Evolutionary conservation across 2,797 vertebrate genomes (phyloP).

Genomic region (Molossus molossus): DNA sequence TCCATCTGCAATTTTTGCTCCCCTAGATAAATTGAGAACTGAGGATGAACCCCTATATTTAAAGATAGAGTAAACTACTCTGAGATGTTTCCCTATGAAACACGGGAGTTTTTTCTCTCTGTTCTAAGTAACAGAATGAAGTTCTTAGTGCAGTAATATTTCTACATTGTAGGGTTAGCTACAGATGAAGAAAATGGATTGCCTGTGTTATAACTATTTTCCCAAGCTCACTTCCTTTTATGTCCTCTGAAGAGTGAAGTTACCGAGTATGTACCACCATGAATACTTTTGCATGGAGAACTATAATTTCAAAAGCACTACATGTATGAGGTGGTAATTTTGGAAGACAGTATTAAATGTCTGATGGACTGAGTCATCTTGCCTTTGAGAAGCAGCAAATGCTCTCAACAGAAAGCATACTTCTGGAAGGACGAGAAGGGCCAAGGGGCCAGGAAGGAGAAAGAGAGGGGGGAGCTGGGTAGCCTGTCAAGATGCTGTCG

Average conservation of each 20-base stretch:
- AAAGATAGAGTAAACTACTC: neutral
- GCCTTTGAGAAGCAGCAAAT: neutral
- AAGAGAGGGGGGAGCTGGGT: neutral
- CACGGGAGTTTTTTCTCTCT: neutral
- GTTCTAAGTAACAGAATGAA: slow-evolving; percentile 18
- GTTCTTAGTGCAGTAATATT: neutral
- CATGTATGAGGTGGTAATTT: slow-evolving; percentile 23
- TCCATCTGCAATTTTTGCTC: neutral
- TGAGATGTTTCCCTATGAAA: slow-evolving; percentile 15
- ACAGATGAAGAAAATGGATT: neutral
- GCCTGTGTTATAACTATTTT: neutral
- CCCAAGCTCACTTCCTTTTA: neutral
- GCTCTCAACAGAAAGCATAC: neutral
- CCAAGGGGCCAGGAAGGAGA: neutral
- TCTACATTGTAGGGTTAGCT: neutral
- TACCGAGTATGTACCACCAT: neutral
- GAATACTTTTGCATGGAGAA: neutral
- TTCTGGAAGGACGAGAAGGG: neutral
- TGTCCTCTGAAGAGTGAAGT: neutral
- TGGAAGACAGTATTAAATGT: neutral
- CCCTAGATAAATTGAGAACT: neutral
- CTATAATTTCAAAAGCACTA: slow-evolving; percentile 58
- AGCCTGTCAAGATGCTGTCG: too few relatives aligned
- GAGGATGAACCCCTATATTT: neutral
- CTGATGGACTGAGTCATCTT: neutral